phyloP scores from a whole-genome alignment of 1,140 invertebrate genomes.

The Oncopeltus fasciatus region DNA sequence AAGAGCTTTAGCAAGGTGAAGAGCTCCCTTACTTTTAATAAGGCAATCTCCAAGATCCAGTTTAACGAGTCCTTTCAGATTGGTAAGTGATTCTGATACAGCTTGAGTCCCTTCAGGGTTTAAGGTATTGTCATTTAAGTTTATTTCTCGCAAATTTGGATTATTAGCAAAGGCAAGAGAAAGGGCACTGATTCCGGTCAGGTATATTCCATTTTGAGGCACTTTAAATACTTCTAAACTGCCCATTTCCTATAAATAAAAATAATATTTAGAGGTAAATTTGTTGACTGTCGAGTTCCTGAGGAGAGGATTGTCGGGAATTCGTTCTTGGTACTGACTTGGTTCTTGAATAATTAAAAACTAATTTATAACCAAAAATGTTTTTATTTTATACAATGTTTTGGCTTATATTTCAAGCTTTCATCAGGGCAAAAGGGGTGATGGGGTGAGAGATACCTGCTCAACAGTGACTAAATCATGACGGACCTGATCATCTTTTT shows the following conservation, averaged over 20 bases:
- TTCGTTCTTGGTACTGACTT: too few species aligned
- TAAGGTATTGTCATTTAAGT: constrained; percentile 92
- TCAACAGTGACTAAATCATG: too few species aligned
- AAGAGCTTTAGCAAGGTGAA: constrained; percentile 52
- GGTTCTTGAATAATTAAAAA: too few species aligned
- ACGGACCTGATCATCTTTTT: too few species aligned
- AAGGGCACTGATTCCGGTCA: constrained; percentile 63
- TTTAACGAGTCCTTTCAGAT: constrained; percentile 44
- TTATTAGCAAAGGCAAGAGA: constrained; percentile 64
- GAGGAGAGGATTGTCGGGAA: too few species aligned
- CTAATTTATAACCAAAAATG: too few species aligned
- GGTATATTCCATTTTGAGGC: constrained; percentile 95
- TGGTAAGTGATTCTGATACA: constrained; percentile 50
- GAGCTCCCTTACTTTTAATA: constrained; percentile 65
- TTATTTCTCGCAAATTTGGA: constrained; percentile 57
- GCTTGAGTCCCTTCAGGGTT: constrained; percentile 54
- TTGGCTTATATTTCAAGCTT: too few species aligned
- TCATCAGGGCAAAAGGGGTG: too few species aligned
- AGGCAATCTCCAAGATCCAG: constrained; percentile 89
- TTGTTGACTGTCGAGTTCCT: too few species aligned
- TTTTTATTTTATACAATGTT: too few species aligned
- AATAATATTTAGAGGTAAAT: too few species aligned
- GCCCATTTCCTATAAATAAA: constrained; percentile 41
- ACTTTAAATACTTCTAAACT: constrained; percentile 81
- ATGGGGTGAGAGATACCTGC: too few species aligned